Evolutionary conservation across 2,888 invertebrate species (phyloP).

Genomic region (Euphydryas editha): DNA sequence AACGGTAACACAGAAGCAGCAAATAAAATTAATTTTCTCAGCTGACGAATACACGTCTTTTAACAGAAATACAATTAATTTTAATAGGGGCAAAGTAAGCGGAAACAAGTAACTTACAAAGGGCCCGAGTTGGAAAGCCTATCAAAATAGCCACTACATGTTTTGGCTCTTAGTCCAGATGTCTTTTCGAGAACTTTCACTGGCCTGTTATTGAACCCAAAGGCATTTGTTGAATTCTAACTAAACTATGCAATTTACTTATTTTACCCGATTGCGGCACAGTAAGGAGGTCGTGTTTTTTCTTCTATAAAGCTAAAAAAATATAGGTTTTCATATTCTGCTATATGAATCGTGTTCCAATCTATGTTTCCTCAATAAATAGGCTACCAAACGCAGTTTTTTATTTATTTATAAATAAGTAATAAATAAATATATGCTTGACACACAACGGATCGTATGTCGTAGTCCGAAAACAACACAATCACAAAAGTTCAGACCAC

Average conservation of each 20-base stretch:
- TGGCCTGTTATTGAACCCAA: constrained; percentile 16
- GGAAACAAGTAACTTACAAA: constrained; percentile 18
- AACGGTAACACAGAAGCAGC: too few relatives aligned
- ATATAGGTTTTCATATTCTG: too few relatives aligned
- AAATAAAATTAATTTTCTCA: too few relatives aligned
- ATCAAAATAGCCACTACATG: constrained; percentile 47
- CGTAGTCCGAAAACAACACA: too few relatives aligned
- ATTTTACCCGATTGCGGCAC: neutral
- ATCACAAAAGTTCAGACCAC: too few relatives aligned
- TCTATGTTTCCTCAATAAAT: too few relatives aligned
- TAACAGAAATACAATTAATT: neutral
- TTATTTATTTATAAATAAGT: too few relatives aligned
- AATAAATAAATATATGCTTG: too few relatives aligned
- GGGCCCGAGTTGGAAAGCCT: constrained; percentile 16
- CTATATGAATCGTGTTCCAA: too few relatives aligned
- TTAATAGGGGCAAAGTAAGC: neutral
- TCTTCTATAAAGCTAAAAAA: neutral
- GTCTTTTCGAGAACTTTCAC: constrained; percentile 32
- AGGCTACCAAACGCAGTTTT: too few relatives aligned
- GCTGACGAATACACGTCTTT: neutral
- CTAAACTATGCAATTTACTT: neutral
- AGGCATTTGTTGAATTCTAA: constrained; percentile 1
- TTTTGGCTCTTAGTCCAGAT: constrained; percentile 50
- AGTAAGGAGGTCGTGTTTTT: neutral
- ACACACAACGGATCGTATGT: too few relatives aligned